Conservation (phyloP, 2,888 invertebrate species). For the Molorchus minor region DNA sequence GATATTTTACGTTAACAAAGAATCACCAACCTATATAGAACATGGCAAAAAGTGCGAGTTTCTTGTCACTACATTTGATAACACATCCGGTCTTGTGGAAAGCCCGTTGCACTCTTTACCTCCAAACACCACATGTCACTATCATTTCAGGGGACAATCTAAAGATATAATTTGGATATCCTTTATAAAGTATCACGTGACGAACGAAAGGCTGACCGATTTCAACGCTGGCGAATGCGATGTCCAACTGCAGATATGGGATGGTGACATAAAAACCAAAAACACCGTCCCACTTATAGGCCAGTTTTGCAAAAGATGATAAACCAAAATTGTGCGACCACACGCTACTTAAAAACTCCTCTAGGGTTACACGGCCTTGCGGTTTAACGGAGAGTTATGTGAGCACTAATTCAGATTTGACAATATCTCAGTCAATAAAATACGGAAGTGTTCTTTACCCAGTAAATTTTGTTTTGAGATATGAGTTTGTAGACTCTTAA, state of each 20-base stretch:
- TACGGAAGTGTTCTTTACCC: slow-evolving; percentile 84
- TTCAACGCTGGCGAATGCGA: slow-evolving; percentile 78
- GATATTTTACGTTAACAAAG: slow-evolving; percentile 79
- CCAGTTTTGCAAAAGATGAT: slow-evolving; percentile 80
- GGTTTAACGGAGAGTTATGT: slow-evolving; percentile 79
- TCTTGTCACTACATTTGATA: slow-evolving; percentile 77
- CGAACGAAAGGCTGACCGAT: slow-evolving; percentile 65
- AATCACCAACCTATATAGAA: slow-evolving; percentile 78
- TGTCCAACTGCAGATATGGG: slow-evolving; percentile 77
- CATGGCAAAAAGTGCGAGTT: slow-evolving; percentile 80
- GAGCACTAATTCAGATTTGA: slow-evolving; percentile 77
- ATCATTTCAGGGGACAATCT: slow-evolving; percentile 78
- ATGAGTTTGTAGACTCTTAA: slow-evolving; percentile 83
- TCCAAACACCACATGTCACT: slow-evolving; percentile 83
- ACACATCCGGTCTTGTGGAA: slow-evolving; percentile 75
- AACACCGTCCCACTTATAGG: slow-evolving; percentile 70
- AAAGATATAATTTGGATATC: slow-evolving; percentile 86
- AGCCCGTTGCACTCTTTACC: slow-evolving; percentile 82
- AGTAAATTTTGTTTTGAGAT: slow-evolving; percentile 79
- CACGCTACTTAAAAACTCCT: slow-evolving; percentile 75
- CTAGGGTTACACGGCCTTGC: slow-evolving; percentile 77
- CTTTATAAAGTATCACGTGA: slow-evolving; percentile 83
- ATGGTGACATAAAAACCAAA: slow-evolving; percentile 68
- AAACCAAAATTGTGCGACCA: slow-evolving; percentile 80
- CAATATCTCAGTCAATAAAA: slow-evolving; percentile 77